Conservation (phyloP, 2,888 invertebrate species). For the Magallana nippona region DNA sequence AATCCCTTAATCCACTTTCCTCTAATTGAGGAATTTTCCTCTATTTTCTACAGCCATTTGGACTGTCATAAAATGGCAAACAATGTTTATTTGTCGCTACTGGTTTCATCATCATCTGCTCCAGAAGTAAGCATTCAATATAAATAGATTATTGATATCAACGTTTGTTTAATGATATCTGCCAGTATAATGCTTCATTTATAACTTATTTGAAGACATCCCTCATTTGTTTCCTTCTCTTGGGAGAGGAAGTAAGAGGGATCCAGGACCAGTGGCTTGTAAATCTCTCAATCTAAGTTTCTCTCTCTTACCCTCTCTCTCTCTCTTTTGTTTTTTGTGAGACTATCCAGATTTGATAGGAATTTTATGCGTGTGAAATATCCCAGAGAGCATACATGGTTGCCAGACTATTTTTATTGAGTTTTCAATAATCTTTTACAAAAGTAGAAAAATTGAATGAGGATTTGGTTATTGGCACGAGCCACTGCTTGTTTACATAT, state of each 20-base stretch:
- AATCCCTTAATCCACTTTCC: constrained; percentile 15
- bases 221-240: too few relatives aligned
- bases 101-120: not conserved
- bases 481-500: constrained; percentile 6
- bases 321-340: too few relatives aligned
- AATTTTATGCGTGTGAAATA: not conserved
- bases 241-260: too few relatives aligned
- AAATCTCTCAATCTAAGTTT: too few relatives aligned
- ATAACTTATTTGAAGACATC: too few relatives aligned
- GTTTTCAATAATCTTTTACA: constrained; percentile 9
- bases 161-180: too few relatives aligned
- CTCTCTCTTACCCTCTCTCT: too few relatives aligned
- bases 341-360: too few relatives aligned
- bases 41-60: not conserved
- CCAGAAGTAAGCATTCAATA: not conserved
- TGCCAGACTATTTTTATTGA: constrained; percentile 6
- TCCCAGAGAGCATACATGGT: not conserved
- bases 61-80: not conserved
- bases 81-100: not conserved
- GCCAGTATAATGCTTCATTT: too few relatives aligned
- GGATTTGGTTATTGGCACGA: constrained; percentile 19
- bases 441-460: constrained; percentile 29
- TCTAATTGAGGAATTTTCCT: not conserved
- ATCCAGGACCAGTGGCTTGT: too few relatives aligned
- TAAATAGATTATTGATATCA: not conserved